Evolutionary conservation across 2,888 invertebrate species (phyloP).

Genomic region (Gari tellinella): DNA sequence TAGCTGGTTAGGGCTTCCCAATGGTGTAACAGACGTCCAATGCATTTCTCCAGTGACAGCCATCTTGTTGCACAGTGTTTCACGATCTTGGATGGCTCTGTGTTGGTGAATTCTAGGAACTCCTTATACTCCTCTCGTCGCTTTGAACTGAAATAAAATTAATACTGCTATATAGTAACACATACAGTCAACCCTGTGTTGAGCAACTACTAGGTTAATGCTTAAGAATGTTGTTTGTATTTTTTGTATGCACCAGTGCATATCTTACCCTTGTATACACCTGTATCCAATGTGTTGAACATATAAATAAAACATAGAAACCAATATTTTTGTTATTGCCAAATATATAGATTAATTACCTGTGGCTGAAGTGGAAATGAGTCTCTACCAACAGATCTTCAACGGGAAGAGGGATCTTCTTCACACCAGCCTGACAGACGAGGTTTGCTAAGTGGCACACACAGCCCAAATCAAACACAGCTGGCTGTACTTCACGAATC

Average conservation of each 20-base stretch:
- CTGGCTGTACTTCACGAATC: conserved; percentile 20
- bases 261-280: no score
- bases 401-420: conserved; percentile 21
- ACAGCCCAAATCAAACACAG: conserved; percentile 31
- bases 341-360: no score
- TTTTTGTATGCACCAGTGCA: no score
- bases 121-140: conserved; percentile 25
- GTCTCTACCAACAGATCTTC: conserved; percentile 24
- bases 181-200: no score
- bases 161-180: no score
- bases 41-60: conserved; percentile 47
- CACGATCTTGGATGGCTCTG: conserved; percentile 20
- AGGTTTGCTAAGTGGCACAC: conserved; percentile 31
- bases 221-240: no score
- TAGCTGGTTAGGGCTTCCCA: conserved; percentile 52
- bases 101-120: conserved; percentile 32
- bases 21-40: conserved; percentile 38
- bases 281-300: no score
- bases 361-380: conserved; percentile 23
- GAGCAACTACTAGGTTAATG: no score
- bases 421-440: conserved; percentile 16
- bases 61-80: conserved; percentile 47
- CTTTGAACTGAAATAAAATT: conserved; percentile 33
- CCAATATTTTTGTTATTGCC: no score
- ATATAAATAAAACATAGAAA: no score